Base-by-base conservation (phyloP, 2,797 vertebrate species). In the Tiaroga cobitis region DNA sequence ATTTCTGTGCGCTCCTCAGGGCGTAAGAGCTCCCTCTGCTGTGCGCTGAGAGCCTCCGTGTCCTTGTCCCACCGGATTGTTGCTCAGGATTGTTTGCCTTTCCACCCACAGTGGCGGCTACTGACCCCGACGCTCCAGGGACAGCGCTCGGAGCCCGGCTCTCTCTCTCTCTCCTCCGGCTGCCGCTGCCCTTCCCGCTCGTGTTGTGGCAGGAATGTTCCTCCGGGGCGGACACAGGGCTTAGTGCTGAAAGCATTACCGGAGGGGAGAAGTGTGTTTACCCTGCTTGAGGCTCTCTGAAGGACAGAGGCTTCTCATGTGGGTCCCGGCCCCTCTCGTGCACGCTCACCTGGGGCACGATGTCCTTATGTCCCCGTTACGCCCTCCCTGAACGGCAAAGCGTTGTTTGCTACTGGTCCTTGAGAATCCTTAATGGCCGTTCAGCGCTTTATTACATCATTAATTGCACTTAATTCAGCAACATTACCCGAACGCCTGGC, bases 401-500 rank as follows among this genome's bases (percentile, higher is more conserved):
- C 18, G 7, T 83, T 95, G 93, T 95, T 95, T 94, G 95, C 93
- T 90, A 90, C 89, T 92, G 92, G 92, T 94, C 95, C 93, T 95
- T 94, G 92, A 93, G 88, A 86, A 92, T 94, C 93, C 94, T 95
- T 95, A 96, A 95, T 93, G 95, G 93, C 92, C 91, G 91, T 96
- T 93, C 90, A 92, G 90, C 93, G 92, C 93, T 96, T 96, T 96
- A 97, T 97, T 96, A 94, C 95, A 93, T 94, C 94, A 95, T 96
- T 97, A 97, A 97, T 96, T 97, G 95, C 92, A 92, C 93, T 95
- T 97, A 96, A 97, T 96, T 94, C 94, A 93, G 94, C 94, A 93
- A 92, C 94, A 94, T 97, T 95, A 95, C 90, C 93, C 89, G 79
- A 94, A 94, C 3, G 94, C 94, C 95, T 95, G 94, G 92, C 94